Evolutionary conservation across 2,888 invertebrate species (phyloP).

Genomic region (Folsomia candida): DNA sequence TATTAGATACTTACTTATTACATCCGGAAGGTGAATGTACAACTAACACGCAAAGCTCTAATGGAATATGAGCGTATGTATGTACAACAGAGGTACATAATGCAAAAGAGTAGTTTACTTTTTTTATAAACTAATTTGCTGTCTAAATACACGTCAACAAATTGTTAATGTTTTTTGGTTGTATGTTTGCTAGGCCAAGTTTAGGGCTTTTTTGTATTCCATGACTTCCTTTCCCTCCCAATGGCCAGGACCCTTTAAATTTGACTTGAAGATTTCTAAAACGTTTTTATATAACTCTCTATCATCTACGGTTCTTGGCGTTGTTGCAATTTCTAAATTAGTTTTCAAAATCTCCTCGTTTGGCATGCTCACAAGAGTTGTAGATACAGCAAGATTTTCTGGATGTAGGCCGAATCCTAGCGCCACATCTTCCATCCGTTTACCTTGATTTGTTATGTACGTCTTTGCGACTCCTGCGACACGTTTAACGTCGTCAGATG

Average conservation of each 20-base stretch:
- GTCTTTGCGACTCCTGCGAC: constrained; percentile 62
- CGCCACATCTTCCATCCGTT: constrained; percentile 37
- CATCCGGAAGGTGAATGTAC: no score
- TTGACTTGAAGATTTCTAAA: constrained; percentile 61
- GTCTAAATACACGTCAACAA: no score
- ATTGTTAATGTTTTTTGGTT: no score
- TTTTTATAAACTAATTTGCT: no score
- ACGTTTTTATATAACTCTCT: constrained; percentile 62
- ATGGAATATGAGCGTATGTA: no score
- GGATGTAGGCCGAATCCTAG: constrained; percentile 42
- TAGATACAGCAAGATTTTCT: constrained; percentile 59
- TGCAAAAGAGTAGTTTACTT: no score
- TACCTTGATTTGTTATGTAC: constrained; percentile 43
- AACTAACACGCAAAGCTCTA: no score
- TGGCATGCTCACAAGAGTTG: constrained; percentile 75
- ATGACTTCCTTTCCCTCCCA: constrained; percentile 69
- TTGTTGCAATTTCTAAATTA: constrained; percentile 65
- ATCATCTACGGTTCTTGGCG: constrained; percentile 68
- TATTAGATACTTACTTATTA: no score
- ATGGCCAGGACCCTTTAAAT: constrained; percentile 53
- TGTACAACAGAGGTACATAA: no score
- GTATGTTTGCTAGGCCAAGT: no score
- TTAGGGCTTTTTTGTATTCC: constrained; percentile 55
- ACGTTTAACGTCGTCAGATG: constrained; percentile 63
- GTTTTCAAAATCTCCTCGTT: constrained; percentile 62